phyloP scores from a whole-genome alignment of 2,113 vertebrate species.

The Pluvialis apricaria region DNA sequence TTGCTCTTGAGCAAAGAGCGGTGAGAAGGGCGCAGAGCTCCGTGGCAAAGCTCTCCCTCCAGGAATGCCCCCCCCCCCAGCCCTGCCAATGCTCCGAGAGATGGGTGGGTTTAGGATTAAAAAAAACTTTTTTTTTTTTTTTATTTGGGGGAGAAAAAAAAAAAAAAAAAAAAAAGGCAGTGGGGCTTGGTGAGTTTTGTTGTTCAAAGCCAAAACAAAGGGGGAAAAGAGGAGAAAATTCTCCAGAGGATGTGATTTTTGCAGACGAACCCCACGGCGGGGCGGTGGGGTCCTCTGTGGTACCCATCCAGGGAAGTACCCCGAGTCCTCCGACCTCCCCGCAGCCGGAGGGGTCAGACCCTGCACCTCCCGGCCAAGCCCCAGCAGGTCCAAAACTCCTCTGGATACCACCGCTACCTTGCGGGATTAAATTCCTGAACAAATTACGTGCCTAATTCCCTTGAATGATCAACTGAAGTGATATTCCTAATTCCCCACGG shows the following conservation, averaged over 20 bases:
- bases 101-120: not conserved
- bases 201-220: not conserved
- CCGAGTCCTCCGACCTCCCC: not conserved
- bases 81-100: not conserved
- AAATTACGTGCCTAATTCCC: not conserved
- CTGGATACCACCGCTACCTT: not conserved
- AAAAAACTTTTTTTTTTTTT: not conserved
- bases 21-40: not conserved
- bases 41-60: not conserved
- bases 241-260: not conserved
- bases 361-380: not conserved
- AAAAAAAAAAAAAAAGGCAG: not conserved
- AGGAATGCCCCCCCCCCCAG: not conserved
- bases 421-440: not conserved
- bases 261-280: fast-evolving
- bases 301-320: fast-evolving
- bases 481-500: fast-evolving
- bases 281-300: fast-evolving
- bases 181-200: not conserved
- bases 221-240: not conserved
- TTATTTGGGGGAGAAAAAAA: not conserved
- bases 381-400: not conserved
- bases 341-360: not conserved
- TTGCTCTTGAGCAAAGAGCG: not conserved
- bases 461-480: not conserved